Percentiles rank a stretch among this genome's conserved stretches.
Conservation (phyloP, 2,113 vertebrate genomes). For the Candoia aspera region DNA sequence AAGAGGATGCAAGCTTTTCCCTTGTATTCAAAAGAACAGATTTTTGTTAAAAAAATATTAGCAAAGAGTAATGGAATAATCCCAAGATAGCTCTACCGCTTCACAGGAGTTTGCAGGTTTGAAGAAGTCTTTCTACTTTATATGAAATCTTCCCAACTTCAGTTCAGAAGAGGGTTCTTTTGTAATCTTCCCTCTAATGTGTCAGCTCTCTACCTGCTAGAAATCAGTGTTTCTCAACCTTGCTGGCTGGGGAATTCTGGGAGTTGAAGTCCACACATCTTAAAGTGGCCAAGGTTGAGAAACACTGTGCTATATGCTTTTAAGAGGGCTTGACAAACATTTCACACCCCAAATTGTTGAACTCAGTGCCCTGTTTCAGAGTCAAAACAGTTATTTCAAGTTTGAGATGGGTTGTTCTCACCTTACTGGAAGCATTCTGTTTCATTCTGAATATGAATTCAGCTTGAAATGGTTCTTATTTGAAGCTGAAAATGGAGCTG, state of each 20-base stretch:
- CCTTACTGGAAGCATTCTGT: not conserved
- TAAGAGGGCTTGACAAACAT: not conserved
- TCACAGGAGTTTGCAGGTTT: not conserved
- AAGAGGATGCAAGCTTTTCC: constrained; percentile 9
- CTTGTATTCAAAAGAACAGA: constrained; percentile 22
- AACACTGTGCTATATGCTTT: not conserved
- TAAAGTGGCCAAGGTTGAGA: not conserved
- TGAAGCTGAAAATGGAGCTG: not conserved
- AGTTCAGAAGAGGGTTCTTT: not conserved
- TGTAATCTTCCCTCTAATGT: not conserved
- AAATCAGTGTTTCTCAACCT: not conserved
- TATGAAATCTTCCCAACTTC: too few relatives aligned
- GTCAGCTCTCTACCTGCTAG: not conserved
- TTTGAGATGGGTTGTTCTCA: not conserved
- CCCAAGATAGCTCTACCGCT: not conserved
- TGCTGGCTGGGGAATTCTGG: not conserved
- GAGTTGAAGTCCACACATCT: not conserved
- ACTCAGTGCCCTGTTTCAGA: not conserved
- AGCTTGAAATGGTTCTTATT: not conserved
- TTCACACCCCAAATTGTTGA: not conserved
- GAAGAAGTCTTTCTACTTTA: not conserved
- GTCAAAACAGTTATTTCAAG: not conserved
- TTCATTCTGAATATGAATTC: not conserved
- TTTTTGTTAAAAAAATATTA: not conserved
- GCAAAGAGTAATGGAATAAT: not conserved